These are phyloP conservation scores for Caenorhabditis doughertyi DNA, from an alignment of 2,888 invertebrate genomes.

Conservation along the genomic window DNA sequence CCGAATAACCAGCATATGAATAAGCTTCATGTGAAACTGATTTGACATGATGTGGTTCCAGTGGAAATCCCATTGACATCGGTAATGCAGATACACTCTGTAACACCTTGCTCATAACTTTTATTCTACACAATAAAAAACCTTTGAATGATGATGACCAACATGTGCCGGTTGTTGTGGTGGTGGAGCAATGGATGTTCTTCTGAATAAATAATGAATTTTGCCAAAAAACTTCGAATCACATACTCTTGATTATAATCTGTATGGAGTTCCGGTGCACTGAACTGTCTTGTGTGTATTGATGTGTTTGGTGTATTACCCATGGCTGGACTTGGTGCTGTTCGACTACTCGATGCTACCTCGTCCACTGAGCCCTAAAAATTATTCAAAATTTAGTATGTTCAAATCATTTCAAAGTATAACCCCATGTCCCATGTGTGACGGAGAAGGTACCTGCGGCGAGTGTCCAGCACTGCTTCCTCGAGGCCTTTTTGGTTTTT, in stretches of 20 bases:
- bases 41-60: constrained; percentile 60
- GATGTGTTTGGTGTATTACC: constrained; percentile 41
- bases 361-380: constrained; percentile 59
- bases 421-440: constrained; percentile 21
- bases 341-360: constrained; percentile 60
- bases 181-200: constrained; percentile 30
- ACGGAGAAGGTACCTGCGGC: constrained; percentile 59
- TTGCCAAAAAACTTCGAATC: not conserved
- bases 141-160: constrained; percentile 65
- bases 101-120: not conserved
- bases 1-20: constrained; percentile 48
- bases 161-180: constrained; percentile 32
- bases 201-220: constrained; percentile 14
- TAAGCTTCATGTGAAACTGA: constrained; percentile 67
- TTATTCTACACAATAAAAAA: not conserved
- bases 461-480: constrained; percentile 71
- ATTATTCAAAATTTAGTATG: not conserved
- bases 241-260: constrained; percentile 58
- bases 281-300: constrained; percentile 60
- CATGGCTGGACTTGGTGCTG: constrained; percentile 57
- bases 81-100: constrained; percentile 65
- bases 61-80: constrained; percentile 44
- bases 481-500: constrained; percentile 45
- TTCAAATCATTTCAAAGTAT: not conserved
- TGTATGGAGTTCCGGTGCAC: constrained; percentile 64